Percentiles rank a stretch among this genome's conserved stretches.
Evolutionary conservation across 2,888 invertebrate genomes (phyloP).

Genomic region (Conomelus anceps): DNA sequence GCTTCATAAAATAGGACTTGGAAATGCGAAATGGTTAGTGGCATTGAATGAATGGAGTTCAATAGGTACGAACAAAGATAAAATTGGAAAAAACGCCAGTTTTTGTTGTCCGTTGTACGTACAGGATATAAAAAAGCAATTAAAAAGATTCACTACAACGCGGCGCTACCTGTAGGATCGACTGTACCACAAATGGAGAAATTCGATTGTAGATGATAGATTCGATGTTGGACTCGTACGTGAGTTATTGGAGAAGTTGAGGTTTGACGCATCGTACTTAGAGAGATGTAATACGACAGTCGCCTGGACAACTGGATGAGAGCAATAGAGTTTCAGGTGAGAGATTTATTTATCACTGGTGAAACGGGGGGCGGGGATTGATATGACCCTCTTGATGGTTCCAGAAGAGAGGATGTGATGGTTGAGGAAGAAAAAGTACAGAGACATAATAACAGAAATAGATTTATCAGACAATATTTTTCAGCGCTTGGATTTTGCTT

Average conservation of each 20-base stretch:
- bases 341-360: neutral
- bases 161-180: neutral
- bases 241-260: neutral
- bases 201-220: neutral
- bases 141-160: neutral
- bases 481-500: neutral
- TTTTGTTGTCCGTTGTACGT: neutral
- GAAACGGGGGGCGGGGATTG: neutral
- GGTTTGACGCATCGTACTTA: neutral
- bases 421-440: neutral
- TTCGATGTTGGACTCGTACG: neutral
- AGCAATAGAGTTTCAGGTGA: neutral
- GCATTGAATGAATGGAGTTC: neutral
- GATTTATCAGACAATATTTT: neutral
- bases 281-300: neutral
- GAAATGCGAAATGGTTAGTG: neutral
- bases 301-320: neutral
- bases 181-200: neutral
- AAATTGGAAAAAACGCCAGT: neutral
- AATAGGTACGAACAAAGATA: neutral
- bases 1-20: neutral
- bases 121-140: neutral
- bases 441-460: neutral
- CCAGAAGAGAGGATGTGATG: neutral
- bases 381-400: neutral